Evolutionary conservation across 2,888 invertebrate species (phyloP).

Genomic region (Tenthredo scrophulariae): DNA sequence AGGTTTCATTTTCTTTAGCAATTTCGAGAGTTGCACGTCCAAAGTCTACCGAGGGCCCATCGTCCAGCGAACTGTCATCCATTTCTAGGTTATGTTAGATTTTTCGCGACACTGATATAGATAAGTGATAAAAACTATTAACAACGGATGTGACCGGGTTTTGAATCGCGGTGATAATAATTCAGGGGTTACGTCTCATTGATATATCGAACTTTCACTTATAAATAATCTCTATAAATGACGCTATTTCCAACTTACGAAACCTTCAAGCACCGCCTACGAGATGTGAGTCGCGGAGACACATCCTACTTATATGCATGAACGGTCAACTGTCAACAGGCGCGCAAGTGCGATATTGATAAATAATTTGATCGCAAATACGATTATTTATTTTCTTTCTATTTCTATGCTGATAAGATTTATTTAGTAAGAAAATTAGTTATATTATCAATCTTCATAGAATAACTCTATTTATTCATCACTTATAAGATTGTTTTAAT

Average conservation of each 20-base stretch:
- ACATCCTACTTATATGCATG: background rate
- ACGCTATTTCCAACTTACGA: background rate
- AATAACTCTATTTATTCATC: background rate
- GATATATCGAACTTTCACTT: background rate
- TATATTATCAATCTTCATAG: background rate
- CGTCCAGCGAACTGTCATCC: conserved; percentile 65
- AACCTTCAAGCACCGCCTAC: background rate
- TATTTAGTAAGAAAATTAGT: background rate
- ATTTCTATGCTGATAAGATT: background rate
- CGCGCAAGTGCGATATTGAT: conserved; percentile 25
- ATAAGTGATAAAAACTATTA: background rate
- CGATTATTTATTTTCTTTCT: background rate
- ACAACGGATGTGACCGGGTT: background rate
- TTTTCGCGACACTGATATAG: background rate
- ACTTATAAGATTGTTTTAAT: background rate
- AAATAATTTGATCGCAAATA: background rate
- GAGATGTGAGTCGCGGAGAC: background rate
- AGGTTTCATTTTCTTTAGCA: conserved; percentile 63
- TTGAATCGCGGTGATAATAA: background rate
- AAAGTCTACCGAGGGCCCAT: conserved; percentile 68
- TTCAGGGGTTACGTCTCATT: background rate
- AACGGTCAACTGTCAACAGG: background rate
- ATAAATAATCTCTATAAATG: background rate
- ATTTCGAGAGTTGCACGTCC: conserved; percentile 69
- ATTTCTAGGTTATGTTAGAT: conserved; percentile 45